Evolutionary conservation across 2,797 vertebrate genomes (phyloP), one percentile per base, ranked within the genome.

Genomic region (Pteronotus mesoamericanus): DNA sequence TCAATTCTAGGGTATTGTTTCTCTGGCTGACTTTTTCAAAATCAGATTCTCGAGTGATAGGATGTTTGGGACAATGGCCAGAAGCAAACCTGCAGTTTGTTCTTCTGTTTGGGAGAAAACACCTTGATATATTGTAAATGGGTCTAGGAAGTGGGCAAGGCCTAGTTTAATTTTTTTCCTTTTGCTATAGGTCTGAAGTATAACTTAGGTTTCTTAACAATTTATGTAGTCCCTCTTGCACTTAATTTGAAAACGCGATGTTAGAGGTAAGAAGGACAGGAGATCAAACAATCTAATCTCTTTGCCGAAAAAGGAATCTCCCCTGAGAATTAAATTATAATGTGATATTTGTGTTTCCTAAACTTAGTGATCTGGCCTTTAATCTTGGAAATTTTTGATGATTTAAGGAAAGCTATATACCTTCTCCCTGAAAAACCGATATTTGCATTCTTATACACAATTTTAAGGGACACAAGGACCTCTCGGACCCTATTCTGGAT

Each of bases 201-300:
- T 21, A 42, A 16, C 26, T 83, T 83, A 0, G 19, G 51, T 32
- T 78, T 71, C 9, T 29, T 34, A n/a, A 74, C 90, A 14, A 80
- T 44, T 55, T 89, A 66, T 57, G 61, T 59, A 51, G 5, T 66
- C 29, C 24, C 9, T 77, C n/a, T 80, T 84, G 22, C 6, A 66
- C 19, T 82, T 57, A 48, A 77, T 95, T 93, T 95, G 37, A 59
- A 94, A 91, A 79, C 14, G 69, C 51, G 68, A 29, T 80, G 51
- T 89, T 78, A 48, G 39, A 57, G 32, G 24, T 69, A 57, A 48
- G 69, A 89, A 75, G 39, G 55, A 75, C 12, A 55, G 77, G 22
- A 64, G 92, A 53, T 86, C 9, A 72, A 78, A 19, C 4, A 55
- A 51, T 83, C n/a, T 79, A 51, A 85, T 68, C 46, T 86, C 22